Evolutionary conservation across 1,140 invertebrate species (phyloP).

Genomic region (Teleopsis dalmanni): DNA sequence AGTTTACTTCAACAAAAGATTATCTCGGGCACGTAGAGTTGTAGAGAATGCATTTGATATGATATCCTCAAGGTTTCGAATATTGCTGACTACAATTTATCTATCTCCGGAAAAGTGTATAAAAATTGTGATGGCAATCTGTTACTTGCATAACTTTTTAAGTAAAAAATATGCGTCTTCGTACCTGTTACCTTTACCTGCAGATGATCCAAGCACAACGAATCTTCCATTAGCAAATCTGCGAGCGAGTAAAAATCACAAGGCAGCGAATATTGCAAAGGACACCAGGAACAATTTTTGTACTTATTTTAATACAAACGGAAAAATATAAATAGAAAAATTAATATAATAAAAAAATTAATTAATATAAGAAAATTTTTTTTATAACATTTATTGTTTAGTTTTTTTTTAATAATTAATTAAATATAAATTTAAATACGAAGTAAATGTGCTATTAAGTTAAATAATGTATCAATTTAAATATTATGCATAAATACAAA

Average conservation of each 20-base stretch:
- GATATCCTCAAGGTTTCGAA: neutral
- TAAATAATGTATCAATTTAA: no score
- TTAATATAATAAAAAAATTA: no score
- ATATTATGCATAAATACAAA: no score
- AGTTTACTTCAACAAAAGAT: slow-evolving; percentile 45
- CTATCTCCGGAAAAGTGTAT: neutral
- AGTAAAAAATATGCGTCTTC: neutral
- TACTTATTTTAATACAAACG: neutral
- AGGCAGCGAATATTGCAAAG: neutral
- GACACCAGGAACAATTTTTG: neutral
- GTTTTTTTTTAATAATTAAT: no score
- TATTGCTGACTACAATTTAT: neutral
- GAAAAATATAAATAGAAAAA: neutral
- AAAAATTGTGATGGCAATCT: neutral
- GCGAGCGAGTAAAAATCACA: neutral
- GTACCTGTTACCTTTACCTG: neutral
- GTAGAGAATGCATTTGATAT: slow-evolving; percentile 47
- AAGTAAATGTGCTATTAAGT: no score
- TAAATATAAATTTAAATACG: no score
- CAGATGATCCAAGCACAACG: neutral
- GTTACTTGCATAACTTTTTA: slow-evolving; percentile 5
- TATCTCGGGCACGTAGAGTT: slow-evolving; percentile 36
- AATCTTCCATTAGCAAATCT: neutral
- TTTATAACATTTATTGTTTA: no score
- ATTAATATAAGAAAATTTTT: no score